These are phyloP conservation scores for Pantala flavescens DNA, from an alignment of 1,140 invertebrate genomes.

Conservation along the genomic window DNA sequence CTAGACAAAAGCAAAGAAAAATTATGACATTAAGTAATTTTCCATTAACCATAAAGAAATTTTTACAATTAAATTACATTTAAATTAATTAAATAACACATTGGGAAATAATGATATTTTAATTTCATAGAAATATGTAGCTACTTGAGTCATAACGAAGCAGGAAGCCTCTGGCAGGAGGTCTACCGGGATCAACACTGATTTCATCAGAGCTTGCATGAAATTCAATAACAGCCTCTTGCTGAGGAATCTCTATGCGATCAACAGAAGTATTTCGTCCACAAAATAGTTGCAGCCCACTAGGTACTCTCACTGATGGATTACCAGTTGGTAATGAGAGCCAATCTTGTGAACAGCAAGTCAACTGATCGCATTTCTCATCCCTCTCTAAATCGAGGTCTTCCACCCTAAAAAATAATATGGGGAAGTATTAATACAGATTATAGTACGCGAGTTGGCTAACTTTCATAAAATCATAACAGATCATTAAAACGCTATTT, in stretches of 20 bases:
- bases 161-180: slow-evolving; percentile 17
- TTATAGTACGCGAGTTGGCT: neutral
- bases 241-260: neutral
- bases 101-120: neutral
- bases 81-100: too few species aligned
- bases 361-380: neutral
- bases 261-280: neutral
- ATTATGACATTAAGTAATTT: too few species aligned
- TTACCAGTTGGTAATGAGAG: slow-evolving; percentile 17
- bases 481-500: too few species aligned
- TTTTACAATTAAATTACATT: too few species aligned
- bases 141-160: slow-evolving; percentile 17
- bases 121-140: neutral
- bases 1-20: neutral
- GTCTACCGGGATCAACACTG: neutral
- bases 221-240: slow-evolving; percentile 19
- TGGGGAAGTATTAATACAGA: neutral
- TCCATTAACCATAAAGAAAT: too few species aligned
- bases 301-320: slow-evolving; percentile 9
- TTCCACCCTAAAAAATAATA: slow-evolving; percentile 18
- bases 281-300: slow-evolving; percentile 9
- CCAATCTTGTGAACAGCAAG: slow-evolving; percentile 21
- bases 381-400: slow-evolving; percentile 21
- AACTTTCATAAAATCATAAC: too few species aligned
- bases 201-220: slow-evolving; percentile 11